Base-by-base conservation (phyloP, 1,140 invertebrate genomes). In the Elysia chlorotica region DNA sequence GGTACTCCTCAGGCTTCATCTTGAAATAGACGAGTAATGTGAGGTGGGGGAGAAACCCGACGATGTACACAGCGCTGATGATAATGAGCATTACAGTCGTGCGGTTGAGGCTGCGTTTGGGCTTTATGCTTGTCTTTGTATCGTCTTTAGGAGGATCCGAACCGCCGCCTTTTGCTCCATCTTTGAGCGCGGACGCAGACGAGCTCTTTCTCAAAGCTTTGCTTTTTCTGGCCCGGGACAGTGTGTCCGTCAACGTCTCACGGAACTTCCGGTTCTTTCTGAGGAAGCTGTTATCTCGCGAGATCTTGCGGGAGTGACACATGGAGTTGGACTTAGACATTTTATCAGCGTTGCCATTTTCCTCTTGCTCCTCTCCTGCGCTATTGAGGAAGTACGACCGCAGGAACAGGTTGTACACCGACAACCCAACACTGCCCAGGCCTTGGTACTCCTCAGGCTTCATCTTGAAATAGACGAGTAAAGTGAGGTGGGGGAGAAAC, bases 331-430 rank as follows among this genome's bases (percentile, higher is more conserved):
- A n/a, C n/a, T n/a, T n/a, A n/a, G n/a, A n/a, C n/a, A n/a, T n/a
- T n/a, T n/a, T n/a, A n/a, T n/a, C n/a, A n/a, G n/a, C n/a, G n/a
- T n/a, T n/a, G n/a, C n/a, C n/a, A n/a, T n/a, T n/a, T n/a, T n/a
- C n/a, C n/a, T n/a, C n/a, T n/a, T n/a, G n/a, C n/a, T n/a, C n/a
- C n/a, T n/a, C n/a, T n/a, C 74, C 78, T 33, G 75, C 75, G 69
- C 76, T 79, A 73, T 81, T 81, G 30, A 81, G 78, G 30, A 81
- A 79, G 71, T 78, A 81, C 3, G 78, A 75, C 57, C 79, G 73
- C 1, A 81, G 53, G 23, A 76, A 72, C 48, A 81, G 53, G 36
- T 76, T 75, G 31, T 57, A 69, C 2, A 69, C 2, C 19, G 48
- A 5, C 25, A 37, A 65, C 19, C 57, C 38, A 0, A 70, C 71